Evolutionary conservation across 2,113 vertebrate species (phyloP).

Genomic region (Apus apus): DNA sequence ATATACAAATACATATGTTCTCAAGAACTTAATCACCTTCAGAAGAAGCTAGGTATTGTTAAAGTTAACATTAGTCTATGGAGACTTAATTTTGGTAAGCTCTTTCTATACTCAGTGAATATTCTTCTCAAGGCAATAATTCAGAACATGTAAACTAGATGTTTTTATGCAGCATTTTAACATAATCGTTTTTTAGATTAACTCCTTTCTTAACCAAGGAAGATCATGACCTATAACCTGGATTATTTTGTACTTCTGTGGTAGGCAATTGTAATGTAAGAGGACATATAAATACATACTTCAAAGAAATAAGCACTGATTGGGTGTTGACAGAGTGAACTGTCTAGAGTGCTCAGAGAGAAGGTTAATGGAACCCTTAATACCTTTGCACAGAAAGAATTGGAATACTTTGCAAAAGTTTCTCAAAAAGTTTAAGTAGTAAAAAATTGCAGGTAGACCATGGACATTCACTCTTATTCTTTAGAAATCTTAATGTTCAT

Average conservation of each 20-base stretch:
- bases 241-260: background rate
- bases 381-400: background rate
- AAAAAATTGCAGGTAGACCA: background rate
- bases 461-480: background rate
- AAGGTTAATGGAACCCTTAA: background rate
- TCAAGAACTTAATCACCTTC: background rate
- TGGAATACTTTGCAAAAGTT: background rate
- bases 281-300: background rate
- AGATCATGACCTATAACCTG: background rate
- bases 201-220: background rate
- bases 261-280: background rate
- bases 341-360: background rate
- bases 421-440: background rate
- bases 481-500: background rate
- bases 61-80: background rate
- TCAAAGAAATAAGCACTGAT: background rate
- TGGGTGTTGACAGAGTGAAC: background rate
- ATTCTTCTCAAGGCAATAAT: background rate
- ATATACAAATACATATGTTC: background rate
- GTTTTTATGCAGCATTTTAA: background rate
- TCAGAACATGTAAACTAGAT: rapidly evolving
- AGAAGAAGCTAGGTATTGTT: background rate
- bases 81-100: background rate
- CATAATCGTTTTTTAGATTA: rapidly evolving
- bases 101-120: background rate